phyloP scores from a whole-genome alignment of 2,888 invertebrate genomes.

The Aspidiotus destructor region DNA sequence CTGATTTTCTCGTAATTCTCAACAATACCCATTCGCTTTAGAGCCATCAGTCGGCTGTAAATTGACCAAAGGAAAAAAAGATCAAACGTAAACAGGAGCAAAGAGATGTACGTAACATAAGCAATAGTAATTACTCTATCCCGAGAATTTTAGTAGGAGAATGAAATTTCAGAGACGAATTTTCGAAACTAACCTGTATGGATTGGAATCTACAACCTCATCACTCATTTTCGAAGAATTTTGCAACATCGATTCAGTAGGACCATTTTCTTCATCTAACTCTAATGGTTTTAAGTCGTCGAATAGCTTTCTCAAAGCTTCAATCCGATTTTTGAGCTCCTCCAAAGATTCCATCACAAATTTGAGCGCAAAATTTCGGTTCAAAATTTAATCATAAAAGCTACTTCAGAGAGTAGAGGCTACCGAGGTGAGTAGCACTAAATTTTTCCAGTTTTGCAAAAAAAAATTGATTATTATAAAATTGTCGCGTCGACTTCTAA shows the following conservation, averaged over 20 bases:
- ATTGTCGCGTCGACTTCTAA: no score
- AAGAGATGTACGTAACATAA: neutral
- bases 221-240: slow-evolving; percentile 69
- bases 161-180: no score
- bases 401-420: no score
- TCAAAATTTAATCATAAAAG: no score
- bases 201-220: slow-evolving; percentile 96
- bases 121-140: neutral
- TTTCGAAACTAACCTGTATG: slow-evolving; percentile 67
- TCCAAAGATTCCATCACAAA: slow-evolving; percentile 19
- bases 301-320: slow-evolving; percentile 23
- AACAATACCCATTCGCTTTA: slow-evolving; percentile 98
- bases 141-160: neutral
- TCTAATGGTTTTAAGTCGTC: slow-evolving; percentile 30
- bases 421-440: no score
- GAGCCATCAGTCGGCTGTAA: slow-evolving; percentile 89
- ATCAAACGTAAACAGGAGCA: slow-evolving; percentile 7
- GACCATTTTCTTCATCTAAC: slow-evolving; percentile 8
- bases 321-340: slow-evolving; percentile 29
- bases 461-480: no score
- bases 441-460: no score
- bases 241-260: neutral
- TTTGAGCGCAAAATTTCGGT: no score
- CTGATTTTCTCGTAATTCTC: slow-evolving; percentile 92
- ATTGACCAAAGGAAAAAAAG: slow-evolving; percentile 31